These are phyloP conservation scores for Cephonodes hylas DNA, from an alignment of 2,888 invertebrate genomes.

Conservation along the genomic window DNA sequence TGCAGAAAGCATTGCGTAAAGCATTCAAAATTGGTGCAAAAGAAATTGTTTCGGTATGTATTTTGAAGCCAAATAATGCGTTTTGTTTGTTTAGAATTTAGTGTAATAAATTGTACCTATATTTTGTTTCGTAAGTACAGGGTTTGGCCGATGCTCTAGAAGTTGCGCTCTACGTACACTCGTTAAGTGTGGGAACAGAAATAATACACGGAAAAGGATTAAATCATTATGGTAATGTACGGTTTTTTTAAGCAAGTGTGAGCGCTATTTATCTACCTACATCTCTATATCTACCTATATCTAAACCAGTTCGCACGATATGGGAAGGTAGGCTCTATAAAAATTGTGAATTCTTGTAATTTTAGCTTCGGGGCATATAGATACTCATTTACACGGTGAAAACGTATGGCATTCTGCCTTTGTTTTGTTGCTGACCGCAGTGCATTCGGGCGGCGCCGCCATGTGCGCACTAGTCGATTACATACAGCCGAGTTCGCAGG, in stretches of 20 bases:
- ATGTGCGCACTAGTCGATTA: constrained; percentile 58
- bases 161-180: constrained; percentile 64
- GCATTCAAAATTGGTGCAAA: constrained; percentile 49
- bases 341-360: constrained; percentile 3
- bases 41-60: constrained; percentile 53
- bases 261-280: too few species aligned
- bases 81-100: too few species aligned
- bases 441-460: constrained; percentile 53
- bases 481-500: constrained; percentile 38
- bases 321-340: too few species aligned
- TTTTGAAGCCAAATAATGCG: background rate
- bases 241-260: too few species aligned
- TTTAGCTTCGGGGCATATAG: constrained; percentile 68
- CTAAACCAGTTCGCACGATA: too few species aligned
- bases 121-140: constrained; percentile 31
- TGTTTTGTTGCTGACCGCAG: constrained; percentile 42
- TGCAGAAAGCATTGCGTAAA: constrained; percentile 37
- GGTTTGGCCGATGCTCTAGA: constrained; percentile 57
- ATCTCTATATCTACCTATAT: too few species aligned
- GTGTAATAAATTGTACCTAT: background rate
- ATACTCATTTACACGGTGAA: constrained; percentile 56
- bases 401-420: constrained; percentile 64
- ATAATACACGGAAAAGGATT: constrained; percentile 68
- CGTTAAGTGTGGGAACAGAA: constrained; percentile 64
- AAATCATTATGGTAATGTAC: constrained; percentile 58